Evolutionary conservation across 2,113 vertebrate genomes (phyloP), one percentile per base, ranked within the genome.

Genomic region (Mormyrus lacerda): DNA sequence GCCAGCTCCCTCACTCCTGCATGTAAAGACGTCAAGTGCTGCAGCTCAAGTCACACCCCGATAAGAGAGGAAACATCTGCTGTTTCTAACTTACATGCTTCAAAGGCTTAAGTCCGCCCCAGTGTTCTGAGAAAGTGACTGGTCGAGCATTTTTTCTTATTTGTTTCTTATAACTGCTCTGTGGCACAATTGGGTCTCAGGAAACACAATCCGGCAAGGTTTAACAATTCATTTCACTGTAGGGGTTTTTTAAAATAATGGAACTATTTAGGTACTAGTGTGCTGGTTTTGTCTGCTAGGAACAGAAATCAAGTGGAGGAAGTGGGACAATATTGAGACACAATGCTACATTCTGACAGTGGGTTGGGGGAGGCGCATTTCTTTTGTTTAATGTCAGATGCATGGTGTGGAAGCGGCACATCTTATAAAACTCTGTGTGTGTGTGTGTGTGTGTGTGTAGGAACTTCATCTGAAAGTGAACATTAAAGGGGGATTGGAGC

Each of bases 21-120:
- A n/a, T 58, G 51, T 27, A 11, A 21, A 55, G 7, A 31, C 9
- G n/a, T 3, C 21, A n/a, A 24, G 11, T 6, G 21, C 50, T 45
- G 76, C 21, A 35, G 27, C 6, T 73, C 8, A 53, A 45, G 76
- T 84, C 50, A 58, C 76, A 58, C 35, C 47, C 51, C n/a, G 8
- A 39, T 42, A 45, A 84, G 31, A 84, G 31, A 89, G 73, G 73
- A 89, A 89, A 89, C 88, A 89, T 89, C 76, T 89, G 88, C 31
- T 27, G 17, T 58, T 47, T 73, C 24, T 31, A 55, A 42, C 51
- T 84, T 35, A 42, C 55, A n/a, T 15, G 17, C 48, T 82, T 42
- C 45, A 79, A 53, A 51, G 45, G 50, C 61, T 10, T 10, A 44
- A n/a, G 47, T 69, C 1, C 2, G 3, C 44, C 82, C 42, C 17